Evolutionary conservation across 1,140 invertebrate species (phyloP).

Genomic region (Cyclargus thomasi): DNA sequence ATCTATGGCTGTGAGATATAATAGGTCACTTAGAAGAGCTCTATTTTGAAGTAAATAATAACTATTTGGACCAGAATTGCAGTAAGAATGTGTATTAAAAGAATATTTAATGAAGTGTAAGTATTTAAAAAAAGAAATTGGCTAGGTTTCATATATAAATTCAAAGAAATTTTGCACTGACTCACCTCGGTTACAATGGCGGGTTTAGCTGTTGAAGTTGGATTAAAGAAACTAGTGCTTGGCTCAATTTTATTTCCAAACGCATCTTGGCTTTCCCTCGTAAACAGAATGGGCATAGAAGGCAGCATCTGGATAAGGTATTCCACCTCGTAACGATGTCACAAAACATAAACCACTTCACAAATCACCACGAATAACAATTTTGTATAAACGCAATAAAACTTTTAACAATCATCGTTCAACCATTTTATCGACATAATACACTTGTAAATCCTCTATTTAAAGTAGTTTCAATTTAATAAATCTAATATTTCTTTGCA

Average conservation of each 20-base stretch:
- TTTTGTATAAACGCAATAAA: conserved; percentile 17
- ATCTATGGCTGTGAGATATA: conserved; percentile 3
- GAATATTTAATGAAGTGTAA: not conserved
- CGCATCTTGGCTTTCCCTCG: conserved; percentile 63
- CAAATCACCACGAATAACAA: conserved; percentile 30
- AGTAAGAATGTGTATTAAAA: not conserved
- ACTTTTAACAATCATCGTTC: conserved; percentile 9
- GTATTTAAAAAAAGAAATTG: not conserved
- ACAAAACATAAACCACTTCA: conserved; percentile 36
- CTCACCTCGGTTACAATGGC: conserved; percentile 50
- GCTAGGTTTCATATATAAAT: not conserved
- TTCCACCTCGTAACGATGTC: conserved; percentile 27
- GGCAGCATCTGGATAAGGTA: conserved; percentile 71
- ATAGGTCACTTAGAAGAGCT: not conserved
- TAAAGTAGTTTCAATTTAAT: not conserved
- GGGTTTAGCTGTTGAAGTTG: conserved; percentile 43
- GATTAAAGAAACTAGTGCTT: conserved; percentile 52
- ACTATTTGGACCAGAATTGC: not conserved
- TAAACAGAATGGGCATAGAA: conserved; percentile 72
- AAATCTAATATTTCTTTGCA: not conserved
- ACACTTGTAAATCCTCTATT: not conserved
- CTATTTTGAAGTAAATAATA: not conserved
- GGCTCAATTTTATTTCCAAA: conserved; percentile 62
- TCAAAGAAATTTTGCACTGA: conserved; percentile 26
- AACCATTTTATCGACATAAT: conserved; percentile 20